These are phyloP conservation scores for Thymallus thymallus DNA, from an alignment of 2,113 vertebrate species.

Conservation along the genomic window DNA sequence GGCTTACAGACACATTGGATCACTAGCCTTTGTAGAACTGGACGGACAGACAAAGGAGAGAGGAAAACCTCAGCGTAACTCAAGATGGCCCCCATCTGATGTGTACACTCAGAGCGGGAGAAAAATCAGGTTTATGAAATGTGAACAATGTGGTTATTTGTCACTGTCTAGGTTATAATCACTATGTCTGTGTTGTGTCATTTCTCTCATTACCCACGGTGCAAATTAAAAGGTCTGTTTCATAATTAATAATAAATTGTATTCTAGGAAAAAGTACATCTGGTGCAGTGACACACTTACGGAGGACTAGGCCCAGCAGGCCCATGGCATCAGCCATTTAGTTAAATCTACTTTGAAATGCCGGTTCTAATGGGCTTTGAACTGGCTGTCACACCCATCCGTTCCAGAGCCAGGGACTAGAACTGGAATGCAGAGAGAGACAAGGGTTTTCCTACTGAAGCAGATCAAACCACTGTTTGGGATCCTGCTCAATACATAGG, in stretches of 20 bases:
- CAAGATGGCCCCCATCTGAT: neutral
- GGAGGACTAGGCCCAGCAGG: constrained; percentile 13
- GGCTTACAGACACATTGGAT: constrained; percentile 4
- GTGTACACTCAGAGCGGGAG: neutral
- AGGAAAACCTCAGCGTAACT: constrained; percentile 5
- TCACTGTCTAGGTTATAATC: neutral
- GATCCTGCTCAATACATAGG: neutral
- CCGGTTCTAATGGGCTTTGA: constrained; percentile 30
- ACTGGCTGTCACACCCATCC: constrained; percentile 30
- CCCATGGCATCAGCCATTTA: neutral
- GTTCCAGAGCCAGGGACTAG: constrained; percentile 16
- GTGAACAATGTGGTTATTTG: neutral
- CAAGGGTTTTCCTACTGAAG: neutral
- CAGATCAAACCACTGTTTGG: neutral
- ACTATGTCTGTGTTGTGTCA: neutral
- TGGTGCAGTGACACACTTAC: constrained; percentile 21
- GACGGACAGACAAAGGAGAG: neutral
- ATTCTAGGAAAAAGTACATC: constrained; percentile 23
- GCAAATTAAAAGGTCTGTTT: constrained; percentile 18
- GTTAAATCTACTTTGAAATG: constrained; percentile 13
- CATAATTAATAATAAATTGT: constrained; percentile 26
- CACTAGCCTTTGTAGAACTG: constrained; percentile 6
- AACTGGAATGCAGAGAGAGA: constrained; percentile 4
- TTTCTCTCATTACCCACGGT: constrained; percentile 7
- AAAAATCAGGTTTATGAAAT: neutral